Conservation (phyloP, 1,140 invertebrate genomes). For the Pentalonia nigronervosa region DNA sequence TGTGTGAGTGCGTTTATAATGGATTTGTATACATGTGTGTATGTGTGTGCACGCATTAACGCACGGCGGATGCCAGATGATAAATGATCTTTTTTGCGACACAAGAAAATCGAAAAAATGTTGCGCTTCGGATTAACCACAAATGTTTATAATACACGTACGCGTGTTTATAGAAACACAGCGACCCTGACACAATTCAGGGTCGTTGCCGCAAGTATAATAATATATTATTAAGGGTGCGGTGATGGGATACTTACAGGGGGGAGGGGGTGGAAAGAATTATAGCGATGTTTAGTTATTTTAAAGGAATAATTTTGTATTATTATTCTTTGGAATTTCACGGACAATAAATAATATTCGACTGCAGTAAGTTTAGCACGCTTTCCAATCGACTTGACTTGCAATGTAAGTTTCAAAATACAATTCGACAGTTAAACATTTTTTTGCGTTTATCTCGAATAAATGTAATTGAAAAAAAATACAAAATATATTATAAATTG, state of each 20-base stretch:
- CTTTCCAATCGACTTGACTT: not conserved
- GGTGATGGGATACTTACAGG: not conserved
- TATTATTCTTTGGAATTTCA: not conserved
- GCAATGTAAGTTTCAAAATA: not conserved
- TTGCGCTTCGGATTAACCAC: not conserved
- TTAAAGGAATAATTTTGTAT: not conserved
- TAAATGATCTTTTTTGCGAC: not conserved
- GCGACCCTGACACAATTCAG: not conserved
- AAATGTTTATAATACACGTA: not conserved
- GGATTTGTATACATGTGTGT: not conserved
- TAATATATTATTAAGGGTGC: not conserved
- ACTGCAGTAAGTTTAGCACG: not conserved
- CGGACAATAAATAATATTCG: not conserved
- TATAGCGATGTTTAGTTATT: not conserved
- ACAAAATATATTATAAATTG: not conserved
- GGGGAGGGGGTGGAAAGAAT: not conserved
- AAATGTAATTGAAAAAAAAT: not conserved
- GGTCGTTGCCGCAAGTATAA: not conserved
- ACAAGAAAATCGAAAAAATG: not conserved
- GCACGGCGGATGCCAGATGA: not conserved
- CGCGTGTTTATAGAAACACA: not conserved
- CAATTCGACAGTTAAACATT: not conserved
- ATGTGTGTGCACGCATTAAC: not conserved
- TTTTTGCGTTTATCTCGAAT: not conserved
- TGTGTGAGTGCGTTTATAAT: not conserved